Percentiles rank a stretch among this genome's conserved stretches.
Conservation (phyloP, 2,888 invertebrate species). For the Troilus luridus region DNA sequence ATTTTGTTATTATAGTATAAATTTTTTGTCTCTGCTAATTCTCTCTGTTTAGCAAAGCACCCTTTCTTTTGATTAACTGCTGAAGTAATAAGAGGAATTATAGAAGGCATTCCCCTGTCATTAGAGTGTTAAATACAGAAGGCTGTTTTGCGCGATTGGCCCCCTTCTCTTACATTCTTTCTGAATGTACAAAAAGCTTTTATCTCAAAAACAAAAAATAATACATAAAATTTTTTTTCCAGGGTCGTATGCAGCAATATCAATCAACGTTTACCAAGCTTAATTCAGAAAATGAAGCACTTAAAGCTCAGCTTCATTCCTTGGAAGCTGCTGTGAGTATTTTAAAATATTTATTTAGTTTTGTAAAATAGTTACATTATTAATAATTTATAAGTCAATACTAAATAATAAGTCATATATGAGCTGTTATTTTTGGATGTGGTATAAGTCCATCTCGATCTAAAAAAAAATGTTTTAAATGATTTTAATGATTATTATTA, state of each 20-base stretch:
- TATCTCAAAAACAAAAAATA: not conserved
- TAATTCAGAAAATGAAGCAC: conserved; percentile 79
- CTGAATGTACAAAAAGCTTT: not conserved
- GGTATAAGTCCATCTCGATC: too few relatives aligned
- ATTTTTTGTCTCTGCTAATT: not conserved
- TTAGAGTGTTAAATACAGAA: not conserved
- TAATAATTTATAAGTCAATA: not conserved
- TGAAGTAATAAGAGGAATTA: not conserved
- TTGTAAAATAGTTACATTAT: not conserved
- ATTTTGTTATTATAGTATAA: not conserved
- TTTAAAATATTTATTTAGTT: not conserved
- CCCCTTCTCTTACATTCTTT: not conserved
- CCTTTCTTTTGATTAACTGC: not conserved
- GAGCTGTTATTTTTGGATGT: too few relatives aligned
- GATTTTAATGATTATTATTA: too few relatives aligned
- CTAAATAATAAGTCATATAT: not conserved
- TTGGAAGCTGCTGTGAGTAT: conserved; percentile 67
- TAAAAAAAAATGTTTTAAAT: too few relatives aligned
- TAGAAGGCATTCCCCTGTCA: not conserved
- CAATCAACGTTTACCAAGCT: conserved; percentile 78
- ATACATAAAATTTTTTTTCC: conserved; percentile 67
- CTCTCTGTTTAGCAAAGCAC: not conserved
- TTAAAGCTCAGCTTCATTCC: conserved; percentile 74
- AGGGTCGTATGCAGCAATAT: conserved; percentile 82
- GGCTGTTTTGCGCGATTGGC: not conserved